Evolutionary conservation across 2,113 vertebrate genomes (phyloP).

Genomic region (Fukomys damarensis): DNA sequence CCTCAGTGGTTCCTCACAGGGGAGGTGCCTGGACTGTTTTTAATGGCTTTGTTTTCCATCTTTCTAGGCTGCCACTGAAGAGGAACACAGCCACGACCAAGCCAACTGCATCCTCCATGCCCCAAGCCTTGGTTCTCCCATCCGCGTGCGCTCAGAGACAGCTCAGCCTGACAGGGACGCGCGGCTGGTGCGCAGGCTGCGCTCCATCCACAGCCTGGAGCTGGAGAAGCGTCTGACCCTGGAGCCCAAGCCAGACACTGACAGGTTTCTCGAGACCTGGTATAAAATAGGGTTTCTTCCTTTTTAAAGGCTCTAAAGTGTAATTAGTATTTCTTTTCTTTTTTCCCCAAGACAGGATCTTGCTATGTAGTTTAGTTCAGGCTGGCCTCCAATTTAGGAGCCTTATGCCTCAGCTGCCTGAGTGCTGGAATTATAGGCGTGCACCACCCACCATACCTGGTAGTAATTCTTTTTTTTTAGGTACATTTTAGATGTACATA

Average conservation of each 20-base stretch:
- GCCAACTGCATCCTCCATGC: slow-evolving; percentile 90
- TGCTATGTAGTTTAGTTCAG: neutral
- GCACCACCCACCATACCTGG: neutral
- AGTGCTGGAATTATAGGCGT: too few species aligned
- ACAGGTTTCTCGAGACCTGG: slow-evolving; percentile 94
- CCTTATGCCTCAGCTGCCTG: too few species aligned
- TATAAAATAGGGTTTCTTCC: slow-evolving; percentile 82
- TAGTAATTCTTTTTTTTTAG: neutral
- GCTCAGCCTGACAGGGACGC: slow-evolving; percentile 92
- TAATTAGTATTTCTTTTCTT: neutral
- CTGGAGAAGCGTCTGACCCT: slow-evolving; percentile 92
- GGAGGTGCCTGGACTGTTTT: neutral
- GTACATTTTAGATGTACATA: neutral
- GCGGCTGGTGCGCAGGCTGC: slow-evolving; percentile 94
- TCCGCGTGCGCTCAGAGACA: slow-evolving; percentile 93
- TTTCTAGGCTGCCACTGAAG: slow-evolving; percentile 91
- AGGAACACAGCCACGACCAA: slow-evolving; percentile 94
- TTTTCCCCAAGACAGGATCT: too few species aligned
- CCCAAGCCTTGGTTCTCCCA: slow-evolving; percentile 93
- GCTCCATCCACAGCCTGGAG: slow-evolving; percentile 97
- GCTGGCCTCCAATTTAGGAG: too few species aligned
- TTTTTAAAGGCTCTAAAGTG: slow-evolving; percentile 38
- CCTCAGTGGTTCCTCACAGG: slow-evolving; percentile 11
- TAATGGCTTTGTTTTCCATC: slow-evolving; percentile 58
- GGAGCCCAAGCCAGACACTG: slow-evolving; percentile 94